A percentile compares a stretch with the other conserved stretches of the same genome.
phyloP scores from a whole-genome alignment of 2,888 invertebrate genomes.

The Heliconius sara region DNA sequence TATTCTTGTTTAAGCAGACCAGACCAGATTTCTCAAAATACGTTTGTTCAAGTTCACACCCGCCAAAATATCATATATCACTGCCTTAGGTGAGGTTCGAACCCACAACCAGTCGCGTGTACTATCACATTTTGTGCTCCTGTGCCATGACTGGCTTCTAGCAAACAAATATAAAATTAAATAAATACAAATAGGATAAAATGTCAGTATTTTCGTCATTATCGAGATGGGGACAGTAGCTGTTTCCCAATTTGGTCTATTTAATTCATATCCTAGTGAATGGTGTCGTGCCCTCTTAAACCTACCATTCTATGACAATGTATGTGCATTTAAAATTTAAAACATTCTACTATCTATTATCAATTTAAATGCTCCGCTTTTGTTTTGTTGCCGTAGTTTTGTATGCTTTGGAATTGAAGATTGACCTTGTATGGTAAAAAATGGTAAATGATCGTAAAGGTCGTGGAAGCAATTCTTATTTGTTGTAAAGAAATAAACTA shows the following conservation, averaged over 20 bases:
- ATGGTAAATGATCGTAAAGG: not conserved
- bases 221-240: not conserved
- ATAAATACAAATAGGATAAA: slow-evolving; percentile 8
- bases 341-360: slow-evolving; percentile 6
- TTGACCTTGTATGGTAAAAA: slow-evolving; percentile 1
- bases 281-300: slow-evolving; percentile 19
- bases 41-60: no score
- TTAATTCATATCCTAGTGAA: not conserved
- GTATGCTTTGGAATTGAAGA: not conserved
- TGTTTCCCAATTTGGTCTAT: slow-evolving; percentile 8
- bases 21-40: no score
- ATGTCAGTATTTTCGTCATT: not conserved
- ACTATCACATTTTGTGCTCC: no score
- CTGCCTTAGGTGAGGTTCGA: no score
- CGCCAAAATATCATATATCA: no score
- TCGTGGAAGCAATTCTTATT: not conserved
- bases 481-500: not conserved
- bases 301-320: not conserved
- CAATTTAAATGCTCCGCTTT: slow-evolving; percentile 12
- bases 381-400: slow-evolving; percentile 10
- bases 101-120: no score
- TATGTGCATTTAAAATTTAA: slow-evolving; percentile 18
- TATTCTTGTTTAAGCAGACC: no score
- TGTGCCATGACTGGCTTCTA: no score
- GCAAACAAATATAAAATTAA: no score